Conservation (phyloP, 2,888 invertebrate species). For the Strigamia maritima region DNA sequence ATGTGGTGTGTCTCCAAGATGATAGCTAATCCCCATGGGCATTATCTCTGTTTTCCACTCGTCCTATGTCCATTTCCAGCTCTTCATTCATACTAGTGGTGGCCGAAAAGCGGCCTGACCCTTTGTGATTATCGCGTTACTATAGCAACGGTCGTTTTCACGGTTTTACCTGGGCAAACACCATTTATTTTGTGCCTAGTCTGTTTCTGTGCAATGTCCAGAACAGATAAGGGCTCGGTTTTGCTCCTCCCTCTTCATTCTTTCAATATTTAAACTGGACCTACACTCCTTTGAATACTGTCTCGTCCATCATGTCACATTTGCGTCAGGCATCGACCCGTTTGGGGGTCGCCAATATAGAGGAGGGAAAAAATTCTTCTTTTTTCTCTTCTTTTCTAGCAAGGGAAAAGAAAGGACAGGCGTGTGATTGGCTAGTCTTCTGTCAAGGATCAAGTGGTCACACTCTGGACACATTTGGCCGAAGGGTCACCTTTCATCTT, state of each 20-base stretch:
- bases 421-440: not conserved
- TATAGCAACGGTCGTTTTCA: not conserved
- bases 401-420: not conserved
- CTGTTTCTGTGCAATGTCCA: constrained; percentile 26
- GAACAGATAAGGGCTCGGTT: constrained; percentile 20
- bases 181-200: not conserved
- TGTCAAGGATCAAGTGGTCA: constrained; percentile 4
- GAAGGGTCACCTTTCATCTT: constrained; percentile 4
- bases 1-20: not conserved
- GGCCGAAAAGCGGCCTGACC: not conserved
- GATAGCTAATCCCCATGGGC: not conserved
- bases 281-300: not conserved
- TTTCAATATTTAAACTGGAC: not conserved
- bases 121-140: not conserved
- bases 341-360: not conserved
- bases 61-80: not conserved
- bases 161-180: constrained; percentile 36
- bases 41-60: constrained; percentile 4
- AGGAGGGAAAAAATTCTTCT: not conserved
- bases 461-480: not conserved
- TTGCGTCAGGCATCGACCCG: not conserved
- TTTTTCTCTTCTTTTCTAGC: not conserved
- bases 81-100: not conserved
- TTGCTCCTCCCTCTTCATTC: not conserved
- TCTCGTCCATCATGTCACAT: constrained; percentile 4